Evolutionary conservation across 2,797 vertebrate genomes (phyloP).

Genomic region (Mus minutoides): DNA sequence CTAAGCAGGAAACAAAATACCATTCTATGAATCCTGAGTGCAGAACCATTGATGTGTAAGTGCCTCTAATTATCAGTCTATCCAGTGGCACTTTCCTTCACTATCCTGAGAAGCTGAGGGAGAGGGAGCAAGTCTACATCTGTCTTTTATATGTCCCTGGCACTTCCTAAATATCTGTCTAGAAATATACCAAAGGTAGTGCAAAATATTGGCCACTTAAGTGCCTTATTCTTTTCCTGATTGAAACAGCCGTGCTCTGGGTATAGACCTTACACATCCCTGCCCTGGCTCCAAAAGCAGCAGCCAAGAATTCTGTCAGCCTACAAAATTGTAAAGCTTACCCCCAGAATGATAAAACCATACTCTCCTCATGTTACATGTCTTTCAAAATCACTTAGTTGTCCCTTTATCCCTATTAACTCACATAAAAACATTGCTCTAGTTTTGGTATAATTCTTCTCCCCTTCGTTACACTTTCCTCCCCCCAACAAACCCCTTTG

Average conservation of each 20-base stretch:
- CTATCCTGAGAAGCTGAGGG: not conserved
- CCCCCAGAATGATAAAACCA: constrained; percentile 28
- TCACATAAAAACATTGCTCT: constrained; percentile 80
- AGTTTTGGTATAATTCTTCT: constrained; percentile 78
- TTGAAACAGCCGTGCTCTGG: not conserved
- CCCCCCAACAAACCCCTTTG: constrained; percentile 71
- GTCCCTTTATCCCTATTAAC: constrained; percentile 77
- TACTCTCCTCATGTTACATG: constrained; percentile 19
- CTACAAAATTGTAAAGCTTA: constrained; percentile 53
- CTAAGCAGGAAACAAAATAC: not conserved
- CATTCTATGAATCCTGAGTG: not conserved
- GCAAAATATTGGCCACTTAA: not conserved
- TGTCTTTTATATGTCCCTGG: not conserved
- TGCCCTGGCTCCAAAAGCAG: not conserved
- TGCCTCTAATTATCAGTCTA: not conserved
- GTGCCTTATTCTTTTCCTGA: not conserved
- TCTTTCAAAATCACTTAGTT: constrained; percentile 69
- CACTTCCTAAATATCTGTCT: constrained; percentile 47
- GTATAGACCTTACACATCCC: not conserved
- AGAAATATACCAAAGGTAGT: not conserved
- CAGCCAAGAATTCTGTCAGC: constrained; percentile 32
- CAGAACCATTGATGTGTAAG: not conserved
- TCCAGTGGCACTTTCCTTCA: not conserved
- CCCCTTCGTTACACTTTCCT: constrained; percentile 82
- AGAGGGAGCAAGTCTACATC: not conserved